Evolutionary conservation across 2,888 invertebrate genomes (phyloP).

Genomic region (Drosophila rellima): DNA sequence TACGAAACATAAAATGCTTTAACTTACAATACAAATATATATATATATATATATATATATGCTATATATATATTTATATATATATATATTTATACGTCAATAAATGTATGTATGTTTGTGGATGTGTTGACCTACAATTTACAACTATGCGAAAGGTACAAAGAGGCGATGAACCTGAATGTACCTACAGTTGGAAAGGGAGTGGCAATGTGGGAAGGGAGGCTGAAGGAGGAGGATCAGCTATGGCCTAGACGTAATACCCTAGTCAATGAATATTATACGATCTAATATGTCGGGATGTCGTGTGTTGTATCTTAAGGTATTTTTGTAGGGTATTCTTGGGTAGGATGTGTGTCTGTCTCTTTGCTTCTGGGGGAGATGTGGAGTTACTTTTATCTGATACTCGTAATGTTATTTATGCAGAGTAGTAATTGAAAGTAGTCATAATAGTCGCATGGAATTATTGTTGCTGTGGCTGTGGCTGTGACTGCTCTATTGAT

Average conservation of each 20-base stretch:
- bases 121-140: constrained; percentile 22
- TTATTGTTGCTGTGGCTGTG: constrained; percentile 33
- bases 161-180: not conserved
- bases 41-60: constrained; percentile 2
- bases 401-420: constrained; percentile 52
- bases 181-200: constrained; percentile 1
- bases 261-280: constrained; percentile 33
- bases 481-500: constrained; percentile 76
- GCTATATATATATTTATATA: not conserved
- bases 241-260: constrained; percentile 45
- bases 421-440: constrained; percentile 58
- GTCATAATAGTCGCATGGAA: constrained; percentile 48
- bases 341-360: constrained; percentile 1
- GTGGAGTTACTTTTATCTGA: constrained; percentile 28
- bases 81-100: not conserved
- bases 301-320: constrained; percentile 7
- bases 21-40: constrained; percentile 14
- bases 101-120: constrained; percentile 4
- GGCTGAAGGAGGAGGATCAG: constrained; percentile 35
- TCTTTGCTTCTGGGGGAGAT: constrained; percentile 6
- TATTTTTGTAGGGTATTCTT: not conserved
- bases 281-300: constrained; percentile 12
- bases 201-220: not conserved
- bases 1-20: constrained; percentile 9
- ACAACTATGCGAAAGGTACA: constrained; percentile 10